Percentiles rank a stretch among this genome's conserved stretches.
Conservation (phyloP, 2,797 vertebrate species). For the Chelonia mydas region DNA sequence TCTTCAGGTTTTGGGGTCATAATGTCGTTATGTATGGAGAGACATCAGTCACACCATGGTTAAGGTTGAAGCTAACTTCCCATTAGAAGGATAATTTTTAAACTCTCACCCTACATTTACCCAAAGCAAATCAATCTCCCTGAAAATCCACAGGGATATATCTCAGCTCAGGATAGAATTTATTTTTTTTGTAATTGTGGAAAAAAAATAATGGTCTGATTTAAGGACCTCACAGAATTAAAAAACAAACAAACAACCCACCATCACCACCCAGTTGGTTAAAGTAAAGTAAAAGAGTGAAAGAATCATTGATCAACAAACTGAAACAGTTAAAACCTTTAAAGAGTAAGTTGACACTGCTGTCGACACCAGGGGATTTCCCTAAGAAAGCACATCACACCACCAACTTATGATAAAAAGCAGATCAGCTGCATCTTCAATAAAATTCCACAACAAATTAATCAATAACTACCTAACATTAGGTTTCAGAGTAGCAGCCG, state of each 20-base stretch:
- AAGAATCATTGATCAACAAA: no score
- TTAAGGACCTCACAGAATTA: background rate
- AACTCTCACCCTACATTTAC: no score
- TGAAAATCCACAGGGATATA: no score
- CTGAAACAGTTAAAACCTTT: no score
- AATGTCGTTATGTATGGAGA: background rate
- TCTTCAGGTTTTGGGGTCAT: background rate
- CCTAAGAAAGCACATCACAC: background rate
- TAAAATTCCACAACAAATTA: background rate
- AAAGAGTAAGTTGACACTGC: background rate
- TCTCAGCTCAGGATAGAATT: no score
- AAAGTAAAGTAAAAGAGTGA: background rate
- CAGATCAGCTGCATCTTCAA: background rate
- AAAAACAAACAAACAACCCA: background rate
- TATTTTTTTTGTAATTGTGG: no score
- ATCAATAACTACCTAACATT: background rate
- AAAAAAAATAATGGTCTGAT: background rate
- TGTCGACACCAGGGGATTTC: background rate
- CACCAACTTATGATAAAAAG: background rate
- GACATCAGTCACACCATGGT: no score
- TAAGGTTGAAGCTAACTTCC: no score
- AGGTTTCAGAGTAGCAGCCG: no score
- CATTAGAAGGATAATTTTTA: no score
- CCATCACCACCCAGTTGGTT: background rate
- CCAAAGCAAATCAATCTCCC: no score